Evolutionary conservation across 2,113 vertebrate genomes (phyloP).

Genomic region (Camelus dromedarius): DNA sequence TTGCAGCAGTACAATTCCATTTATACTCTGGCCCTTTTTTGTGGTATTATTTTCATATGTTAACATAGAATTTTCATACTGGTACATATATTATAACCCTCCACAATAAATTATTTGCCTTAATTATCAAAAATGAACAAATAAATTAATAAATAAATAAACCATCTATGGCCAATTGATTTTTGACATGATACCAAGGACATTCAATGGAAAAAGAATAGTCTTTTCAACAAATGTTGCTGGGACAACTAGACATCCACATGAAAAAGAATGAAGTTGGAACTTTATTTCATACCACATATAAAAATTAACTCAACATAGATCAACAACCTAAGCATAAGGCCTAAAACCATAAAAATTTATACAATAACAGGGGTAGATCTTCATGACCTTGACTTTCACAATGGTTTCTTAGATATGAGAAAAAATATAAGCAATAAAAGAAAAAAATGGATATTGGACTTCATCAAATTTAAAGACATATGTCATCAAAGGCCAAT

Average conservation of each 20-base stretch:
- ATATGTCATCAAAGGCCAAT: background rate
- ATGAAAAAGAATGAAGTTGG: background rate
- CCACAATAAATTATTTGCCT: no score
- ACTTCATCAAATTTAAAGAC: constrained; percentile 9
- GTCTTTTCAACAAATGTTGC: background rate
- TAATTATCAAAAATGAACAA: no score
- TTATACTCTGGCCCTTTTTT: no score
- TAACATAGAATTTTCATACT: no score
- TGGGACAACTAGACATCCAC: background rate
- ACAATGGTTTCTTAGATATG: background rate
- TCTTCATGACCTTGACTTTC: background rate
- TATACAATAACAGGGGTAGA: background rate
- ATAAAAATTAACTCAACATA: background rate
- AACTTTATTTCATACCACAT: background rate
- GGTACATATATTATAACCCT: no score
- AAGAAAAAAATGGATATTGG: background rate
- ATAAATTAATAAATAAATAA: background rate
- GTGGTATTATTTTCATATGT: no score
- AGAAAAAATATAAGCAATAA: background rate
- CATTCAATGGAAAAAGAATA: background rate
- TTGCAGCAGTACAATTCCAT: no score
- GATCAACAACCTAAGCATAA: background rate
- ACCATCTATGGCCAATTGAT: background rate
- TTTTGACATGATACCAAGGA: background rate
- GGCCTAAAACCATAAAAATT: background rate